Evolutionary conservation across 1,140 invertebrate genomes (phyloP).

Genomic region (Triops longicaudatus): DNA sequence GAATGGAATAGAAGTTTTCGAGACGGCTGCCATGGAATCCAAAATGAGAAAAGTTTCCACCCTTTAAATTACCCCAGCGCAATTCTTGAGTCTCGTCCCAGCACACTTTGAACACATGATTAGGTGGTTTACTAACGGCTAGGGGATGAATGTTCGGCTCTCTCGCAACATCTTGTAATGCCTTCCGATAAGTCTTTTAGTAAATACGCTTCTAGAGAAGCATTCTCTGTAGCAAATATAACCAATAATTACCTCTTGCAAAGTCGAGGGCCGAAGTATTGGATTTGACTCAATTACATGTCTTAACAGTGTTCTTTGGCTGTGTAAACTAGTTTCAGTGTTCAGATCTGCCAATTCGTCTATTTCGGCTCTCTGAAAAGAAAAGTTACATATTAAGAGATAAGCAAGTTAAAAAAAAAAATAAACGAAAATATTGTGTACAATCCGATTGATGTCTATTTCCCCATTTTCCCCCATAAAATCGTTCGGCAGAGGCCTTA

Average conservation of each 20-base stretch:
- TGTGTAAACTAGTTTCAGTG: too few relatives aligned
- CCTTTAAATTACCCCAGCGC: not conserved
- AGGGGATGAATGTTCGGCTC: not conserved
- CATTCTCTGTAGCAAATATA: too few relatives aligned
- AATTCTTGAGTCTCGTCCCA: not conserved
- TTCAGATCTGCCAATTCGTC: too few relatives aligned
- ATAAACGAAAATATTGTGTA: not conserved
- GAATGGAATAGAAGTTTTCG: slow-evolving; percentile 72
- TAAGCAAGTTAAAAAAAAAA: too few relatives aligned
- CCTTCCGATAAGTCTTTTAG: not conserved
- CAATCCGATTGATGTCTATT: not conserved
- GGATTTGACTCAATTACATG: too few relatives aligned
- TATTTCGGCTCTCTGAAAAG: too few relatives aligned
- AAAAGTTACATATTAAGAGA: too few relatives aligned
- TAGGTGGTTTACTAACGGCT: not conserved
- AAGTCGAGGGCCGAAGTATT: too few relatives aligned
- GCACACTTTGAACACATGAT: not conserved
- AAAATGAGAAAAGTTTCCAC: slow-evolving; percentile 43
- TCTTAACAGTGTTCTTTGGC: too few relatives aligned
- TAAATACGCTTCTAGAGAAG: too few relatives aligned
- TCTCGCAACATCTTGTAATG: not conserved
- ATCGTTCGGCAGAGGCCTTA: not conserved
- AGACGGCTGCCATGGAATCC: slow-evolving; percentile 69
- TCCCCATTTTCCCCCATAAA: not conserved
- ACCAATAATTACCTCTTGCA: too few relatives aligned